Evolutionary conservation across 1,140 invertebrate species (phyloP).

Genomic region (Lepidurus couesii): DNA sequence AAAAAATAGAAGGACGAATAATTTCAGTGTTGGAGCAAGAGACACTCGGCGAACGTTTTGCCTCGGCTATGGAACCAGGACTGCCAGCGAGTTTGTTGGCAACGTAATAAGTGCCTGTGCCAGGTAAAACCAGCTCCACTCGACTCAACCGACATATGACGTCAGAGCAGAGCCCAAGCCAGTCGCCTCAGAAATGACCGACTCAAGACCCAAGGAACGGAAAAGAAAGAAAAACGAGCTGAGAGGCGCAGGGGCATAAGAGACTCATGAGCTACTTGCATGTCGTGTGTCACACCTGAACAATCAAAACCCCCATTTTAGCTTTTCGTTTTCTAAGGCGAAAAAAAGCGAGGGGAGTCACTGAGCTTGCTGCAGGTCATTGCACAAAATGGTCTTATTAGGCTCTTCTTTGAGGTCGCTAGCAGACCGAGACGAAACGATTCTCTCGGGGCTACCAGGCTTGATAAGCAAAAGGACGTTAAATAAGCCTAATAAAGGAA

Average conservation of each 20-base stretch:
- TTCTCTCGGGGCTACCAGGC: neutral
- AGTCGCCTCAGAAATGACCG: neutral
- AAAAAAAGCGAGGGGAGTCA: neutral
- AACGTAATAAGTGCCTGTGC: constrained; percentile 14
- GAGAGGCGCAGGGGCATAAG: neutral
- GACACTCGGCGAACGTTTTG: neutral
- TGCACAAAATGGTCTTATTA: constrained; percentile 22
- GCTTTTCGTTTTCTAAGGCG: neutral
- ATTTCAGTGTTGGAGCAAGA: no score
- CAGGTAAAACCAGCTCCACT: constrained; percentile 3
- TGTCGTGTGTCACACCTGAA: neutral
- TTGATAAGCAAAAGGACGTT: neutral
- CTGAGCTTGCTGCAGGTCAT: neutral
- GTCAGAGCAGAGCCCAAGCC: neutral
- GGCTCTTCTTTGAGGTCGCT: neutral
- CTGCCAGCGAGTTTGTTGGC: neutral
- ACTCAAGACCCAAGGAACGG: neutral
- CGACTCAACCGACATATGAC: neutral
- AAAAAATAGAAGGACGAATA: no score
- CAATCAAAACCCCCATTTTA: neutral
- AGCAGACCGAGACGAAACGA: constrained; percentile 2
- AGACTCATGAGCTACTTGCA: neutral
- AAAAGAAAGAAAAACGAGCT: neutral
- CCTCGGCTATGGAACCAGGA: neutral
- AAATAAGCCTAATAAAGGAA: neutral